Conservation (phyloP, 2,113 vertebrate genomes). For the Toxotes jaculatrix region DNA sequence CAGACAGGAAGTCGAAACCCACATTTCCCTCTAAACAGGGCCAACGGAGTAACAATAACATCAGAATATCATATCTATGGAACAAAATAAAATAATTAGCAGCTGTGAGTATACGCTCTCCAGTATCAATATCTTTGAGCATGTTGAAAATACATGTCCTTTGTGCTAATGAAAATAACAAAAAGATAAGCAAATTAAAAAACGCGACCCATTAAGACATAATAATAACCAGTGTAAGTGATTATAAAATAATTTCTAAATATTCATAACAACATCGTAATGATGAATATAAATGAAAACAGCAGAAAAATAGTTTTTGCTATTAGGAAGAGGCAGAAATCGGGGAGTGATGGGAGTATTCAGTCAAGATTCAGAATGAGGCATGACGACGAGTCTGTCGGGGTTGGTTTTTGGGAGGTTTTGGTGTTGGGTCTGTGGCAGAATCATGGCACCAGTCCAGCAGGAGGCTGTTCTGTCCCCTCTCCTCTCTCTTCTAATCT, state of each 20-base stretch:
- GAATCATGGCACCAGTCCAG: conserved; percentile 58
- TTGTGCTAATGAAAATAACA: conserved; percentile 66
- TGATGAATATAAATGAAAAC: conserved; percentile 67
- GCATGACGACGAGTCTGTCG: conserved; percentile 37
- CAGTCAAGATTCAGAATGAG: conserved; percentile 61
- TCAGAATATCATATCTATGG: conserved; percentile 68
- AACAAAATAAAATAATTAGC: conserved; percentile 78
- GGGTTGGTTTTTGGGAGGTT: conserved; percentile 41
- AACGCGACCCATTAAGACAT: conserved; percentile 67
- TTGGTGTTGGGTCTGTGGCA: conserved; percentile 62
- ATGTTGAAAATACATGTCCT: conserved; percentile 78
- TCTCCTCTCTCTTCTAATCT: conserved; percentile 71
- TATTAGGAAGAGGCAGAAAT: conserved; percentile 59
- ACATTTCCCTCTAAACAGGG: conserved; percentile 55
- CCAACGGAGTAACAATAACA: conserved; percentile 38
- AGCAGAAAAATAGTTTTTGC: conserved; percentile 63
- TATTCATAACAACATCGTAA: conserved; percentile 64
- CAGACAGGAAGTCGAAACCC: conserved; percentile 58
- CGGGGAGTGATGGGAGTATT: conserved; percentile 28
- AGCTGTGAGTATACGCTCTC: conserved; percentile 77
- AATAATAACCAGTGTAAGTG: conserved; percentile 62
- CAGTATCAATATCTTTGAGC: conserved; percentile 73
- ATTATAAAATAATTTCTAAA: conserved; percentile 73
- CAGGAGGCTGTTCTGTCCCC: conserved; percentile 34
- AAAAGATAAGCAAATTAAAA: conserved; percentile 58